Conservation (phyloP, 2,113 vertebrate species). For the Dicerorhinus sumatrensis region DNA sequence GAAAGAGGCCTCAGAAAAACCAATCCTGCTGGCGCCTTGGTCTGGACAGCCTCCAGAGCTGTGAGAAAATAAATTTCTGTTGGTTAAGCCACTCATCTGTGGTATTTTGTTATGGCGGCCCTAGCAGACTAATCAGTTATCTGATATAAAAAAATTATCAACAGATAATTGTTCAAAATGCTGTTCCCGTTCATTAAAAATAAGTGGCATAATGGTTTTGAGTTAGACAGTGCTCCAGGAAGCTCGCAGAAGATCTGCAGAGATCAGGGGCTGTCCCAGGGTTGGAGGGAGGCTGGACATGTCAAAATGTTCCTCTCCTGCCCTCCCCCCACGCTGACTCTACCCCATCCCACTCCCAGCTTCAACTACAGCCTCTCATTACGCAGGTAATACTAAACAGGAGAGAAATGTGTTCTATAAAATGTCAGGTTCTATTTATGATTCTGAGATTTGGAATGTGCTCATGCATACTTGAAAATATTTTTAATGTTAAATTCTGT, state of each 20-base stretch:
- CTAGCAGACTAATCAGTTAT: too few species aligned
- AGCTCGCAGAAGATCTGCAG: neutral
- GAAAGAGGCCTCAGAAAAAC: neutral
- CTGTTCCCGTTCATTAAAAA: too few species aligned
- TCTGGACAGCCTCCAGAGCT: neutral
- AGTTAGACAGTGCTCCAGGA: too few species aligned
- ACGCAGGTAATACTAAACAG: neutral
- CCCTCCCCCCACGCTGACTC: neutral
- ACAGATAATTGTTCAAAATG: too few species aligned
- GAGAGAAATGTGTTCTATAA: neutral
- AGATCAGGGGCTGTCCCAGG: neutral
- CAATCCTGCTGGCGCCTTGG: fast-evolving
- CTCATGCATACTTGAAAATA: neutral
- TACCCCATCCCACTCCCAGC: neutral
- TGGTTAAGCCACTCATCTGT: too few species aligned
- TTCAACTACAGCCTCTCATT: neutral
- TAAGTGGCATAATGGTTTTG: fast-evolving
- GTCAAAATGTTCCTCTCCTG: too few species aligned
- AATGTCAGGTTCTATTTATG: fast-evolving
- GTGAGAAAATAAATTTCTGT: neutral
- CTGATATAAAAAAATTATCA: neutral
- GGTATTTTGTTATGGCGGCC: neutral
- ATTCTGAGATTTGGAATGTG: neutral
- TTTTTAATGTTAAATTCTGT: neutral
- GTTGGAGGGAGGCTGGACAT: neutral